Base-by-base conservation (phyloP, 2,888 invertebrate species). In the Anticlea derivata region DNA sequence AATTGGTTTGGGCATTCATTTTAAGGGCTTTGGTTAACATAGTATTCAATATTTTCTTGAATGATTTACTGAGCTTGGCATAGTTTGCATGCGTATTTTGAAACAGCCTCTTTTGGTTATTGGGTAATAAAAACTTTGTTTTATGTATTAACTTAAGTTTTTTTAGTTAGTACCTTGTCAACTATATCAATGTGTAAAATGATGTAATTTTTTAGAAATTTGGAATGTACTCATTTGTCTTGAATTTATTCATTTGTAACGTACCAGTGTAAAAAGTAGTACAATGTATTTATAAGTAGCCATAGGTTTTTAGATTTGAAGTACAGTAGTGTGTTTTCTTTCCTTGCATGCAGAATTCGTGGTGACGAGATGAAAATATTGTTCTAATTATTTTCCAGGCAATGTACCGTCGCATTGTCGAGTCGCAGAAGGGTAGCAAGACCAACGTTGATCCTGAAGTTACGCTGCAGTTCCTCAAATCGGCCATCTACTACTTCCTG, bases 401-500 rank as follows among this genome's bases (percentile, higher is more conserved):
- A 70, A 96, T 96, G 94, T 96, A 96, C 82, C 94, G 95, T 71
- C 95, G 95, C 77, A 92, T 96, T 73, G 92, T 96, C 80, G 95
- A 96, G 81, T 94, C 95, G 60, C 95, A 94, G 82, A 94, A 93
- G 75, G 91, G 90, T 61, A 93, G 87, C 77, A 94, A 94, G 80
- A 93, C 92, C 62, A 93, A 92, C 64, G 94, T 96, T 49, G 97
- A 97, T 86, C 96, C 97, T n/a, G 96, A 97, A 85, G 95, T 97
- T 61, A 97, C 97, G 11, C 90, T 98, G 72, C 96, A 97, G 83
- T 98, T 98, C 88, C 92, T 98, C 58, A 97, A 97, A 86, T 97
- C 97, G 55, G 97, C 98, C 44, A 94, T 98, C 70, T 98, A 97
- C 81, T 97, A 98, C 80, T 98, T 97, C 83, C 92, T 98, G 50